These are phyloP conservation scores for Bombycilla garrulus DNA, from an alignment of 2,113 vertebrate genomes.

Conservation along the genomic window DNA sequence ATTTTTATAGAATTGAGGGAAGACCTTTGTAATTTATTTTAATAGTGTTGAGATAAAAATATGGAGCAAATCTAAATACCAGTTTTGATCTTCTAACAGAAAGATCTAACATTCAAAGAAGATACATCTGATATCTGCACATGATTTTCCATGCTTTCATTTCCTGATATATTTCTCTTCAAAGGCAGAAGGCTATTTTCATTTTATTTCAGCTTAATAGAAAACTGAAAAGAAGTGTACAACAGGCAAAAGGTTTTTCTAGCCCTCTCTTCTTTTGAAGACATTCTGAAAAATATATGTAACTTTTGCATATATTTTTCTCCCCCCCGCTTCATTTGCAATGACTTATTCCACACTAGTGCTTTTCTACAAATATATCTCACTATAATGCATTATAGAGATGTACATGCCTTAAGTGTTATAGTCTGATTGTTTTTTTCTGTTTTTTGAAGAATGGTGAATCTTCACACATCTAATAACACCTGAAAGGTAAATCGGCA, in stretches of 20 bases:
- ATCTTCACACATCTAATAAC: background rate
- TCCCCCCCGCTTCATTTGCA: accelerated
- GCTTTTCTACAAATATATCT: background rate
- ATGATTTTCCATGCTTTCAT: background rate
- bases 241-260: background rate
- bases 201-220: background rate
- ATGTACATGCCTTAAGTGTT: background rate
- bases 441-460: background rate
- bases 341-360: background rate
- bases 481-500: background rate
- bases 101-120: background rate
- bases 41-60: background rate
- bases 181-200: background rate
- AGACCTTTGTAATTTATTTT: background rate
- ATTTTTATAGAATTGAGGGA: background rate
- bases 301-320: background rate
- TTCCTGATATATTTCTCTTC: background rate
- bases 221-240: background rate
- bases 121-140: background rate
- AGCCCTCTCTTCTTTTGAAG: background rate
- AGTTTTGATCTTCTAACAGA: background rate
- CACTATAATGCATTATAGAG: background rate
- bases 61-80: background rate
- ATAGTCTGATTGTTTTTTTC: background rate
- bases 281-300: background rate